phyloP scores from a whole-genome alignment of 2,113 vertebrate species.

The Oreotragus oreotragus region DNA sequence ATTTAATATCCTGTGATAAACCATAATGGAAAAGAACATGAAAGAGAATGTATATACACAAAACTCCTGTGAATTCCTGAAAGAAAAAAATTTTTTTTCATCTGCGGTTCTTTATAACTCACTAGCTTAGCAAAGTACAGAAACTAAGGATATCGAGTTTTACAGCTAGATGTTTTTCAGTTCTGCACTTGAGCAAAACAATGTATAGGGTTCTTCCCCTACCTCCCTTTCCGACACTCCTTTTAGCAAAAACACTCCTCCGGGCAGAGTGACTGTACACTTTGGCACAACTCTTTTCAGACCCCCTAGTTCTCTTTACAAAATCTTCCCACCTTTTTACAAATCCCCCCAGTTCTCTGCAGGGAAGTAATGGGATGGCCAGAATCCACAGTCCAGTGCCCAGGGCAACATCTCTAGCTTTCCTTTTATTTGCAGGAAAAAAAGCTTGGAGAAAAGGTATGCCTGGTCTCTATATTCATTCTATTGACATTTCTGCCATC shows the following conservation, averaged over 20 bases:
- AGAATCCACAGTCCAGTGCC: not conserved
- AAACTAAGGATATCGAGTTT: not conserved
- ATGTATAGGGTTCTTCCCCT: not conserved
- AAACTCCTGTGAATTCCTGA: constrained; percentile 24
- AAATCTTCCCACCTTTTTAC: not conserved
- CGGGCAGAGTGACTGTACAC: not conserved
- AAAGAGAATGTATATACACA: not conserved
- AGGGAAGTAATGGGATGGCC: not conserved
- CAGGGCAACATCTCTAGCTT: not conserved
- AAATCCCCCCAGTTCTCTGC: not conserved
- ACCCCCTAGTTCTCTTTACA: not conserved
- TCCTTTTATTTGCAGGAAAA: not conserved
- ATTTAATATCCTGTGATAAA: not conserved
- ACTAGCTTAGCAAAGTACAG: not conserved
- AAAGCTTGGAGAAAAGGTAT: not conserved
- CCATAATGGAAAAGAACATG: not conserved
- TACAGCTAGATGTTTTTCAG: not conserved
- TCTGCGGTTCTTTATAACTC: constrained; percentile 12
- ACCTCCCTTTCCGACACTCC: not conserved
- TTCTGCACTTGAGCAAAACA: not conserved
- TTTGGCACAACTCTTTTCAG: not conserved
- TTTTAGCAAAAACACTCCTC: not conserved
- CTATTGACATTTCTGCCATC: not conserved
- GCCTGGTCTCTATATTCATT: not conserved
- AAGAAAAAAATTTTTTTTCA: not conserved